A percentile compares a stretch with the other conserved stretches of the same genome.
Evolutionary conservation across 2,797 vertebrate species (phyloP).

Genomic region (Sebastes oblongus): DNA sequence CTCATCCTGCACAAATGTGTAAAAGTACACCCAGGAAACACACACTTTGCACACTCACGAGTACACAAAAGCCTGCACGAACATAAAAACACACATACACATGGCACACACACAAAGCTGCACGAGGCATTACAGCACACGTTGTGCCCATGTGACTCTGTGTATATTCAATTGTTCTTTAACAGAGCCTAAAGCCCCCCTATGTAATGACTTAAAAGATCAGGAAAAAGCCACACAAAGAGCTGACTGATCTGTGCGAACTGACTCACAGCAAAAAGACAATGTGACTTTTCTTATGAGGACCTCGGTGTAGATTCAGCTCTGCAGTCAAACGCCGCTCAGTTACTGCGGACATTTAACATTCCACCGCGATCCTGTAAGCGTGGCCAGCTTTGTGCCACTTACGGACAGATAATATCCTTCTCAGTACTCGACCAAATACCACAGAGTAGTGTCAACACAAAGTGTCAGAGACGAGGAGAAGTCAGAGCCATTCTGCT

Average conservation of each 20-base stretch:
- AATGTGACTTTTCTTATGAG: constrained; percentile 32
- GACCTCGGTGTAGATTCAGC: constrained; percentile 9
- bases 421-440: constrained; percentile 10
- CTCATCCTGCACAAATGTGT: constrained; percentile 62
- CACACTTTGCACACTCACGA: not conserved
- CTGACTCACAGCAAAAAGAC: constrained; percentile 20
- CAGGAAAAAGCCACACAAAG: constrained; percentile 35
- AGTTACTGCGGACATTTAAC: constrained; percentile 29
- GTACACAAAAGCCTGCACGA: not conserved
- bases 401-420: constrained; percentile 22
- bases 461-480: not conserved
- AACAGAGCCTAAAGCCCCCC: not conserved
- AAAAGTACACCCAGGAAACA: constrained; percentile 34
- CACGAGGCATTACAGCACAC: constrained; percentile 13
- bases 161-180: constrained; percentile 33
- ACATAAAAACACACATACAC: constrained; percentile 1
- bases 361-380: constrained; percentile 17
- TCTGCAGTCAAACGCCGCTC: not conserved
- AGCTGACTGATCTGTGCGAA: constrained; percentile 14
- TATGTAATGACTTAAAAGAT: constrained; percentile 35
- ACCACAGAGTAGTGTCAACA: constrained; percentile 11
- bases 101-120: not conserved
- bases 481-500: not conserved
- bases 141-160: constrained; percentile 4
- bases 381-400: constrained; percentile 39